Conservation (phyloP, 2,797 vertebrate species). For the Sarcophilus harrisii region DNA sequence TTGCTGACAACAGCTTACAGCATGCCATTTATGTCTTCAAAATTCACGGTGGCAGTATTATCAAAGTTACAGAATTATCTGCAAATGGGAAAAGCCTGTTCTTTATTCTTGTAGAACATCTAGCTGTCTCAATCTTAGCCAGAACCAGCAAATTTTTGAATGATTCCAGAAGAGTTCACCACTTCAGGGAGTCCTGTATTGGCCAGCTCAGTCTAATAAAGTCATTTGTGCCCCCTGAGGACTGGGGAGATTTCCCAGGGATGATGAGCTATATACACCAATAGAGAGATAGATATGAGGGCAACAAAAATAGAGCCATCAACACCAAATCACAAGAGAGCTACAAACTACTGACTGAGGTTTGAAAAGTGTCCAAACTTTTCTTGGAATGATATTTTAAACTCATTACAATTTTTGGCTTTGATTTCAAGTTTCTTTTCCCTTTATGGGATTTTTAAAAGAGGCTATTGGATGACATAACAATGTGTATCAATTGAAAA, state of each 20-base stretch:
- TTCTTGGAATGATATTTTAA: background rate
- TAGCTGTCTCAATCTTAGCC: conserved; percentile 39
- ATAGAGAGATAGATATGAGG: background rate
- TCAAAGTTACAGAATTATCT: conserved; percentile 64
- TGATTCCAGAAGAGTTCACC: background rate
- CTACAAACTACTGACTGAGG: conserved; percentile 1
- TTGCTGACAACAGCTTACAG: conserved; percentile 71
- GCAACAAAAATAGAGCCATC: conserved; percentile 21
- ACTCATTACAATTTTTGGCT: background rate
- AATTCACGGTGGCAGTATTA: conserved; percentile 83
- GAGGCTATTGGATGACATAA: background rate
- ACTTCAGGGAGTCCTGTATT: background rate
- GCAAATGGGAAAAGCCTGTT: background rate
- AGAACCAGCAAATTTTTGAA: background rate
- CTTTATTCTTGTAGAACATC: conserved; percentile 25
- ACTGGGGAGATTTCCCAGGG: background rate
- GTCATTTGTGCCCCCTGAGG: accelerated
- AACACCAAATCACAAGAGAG: background rate
- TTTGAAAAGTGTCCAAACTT: conserved; percentile 5
- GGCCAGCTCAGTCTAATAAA: background rate
- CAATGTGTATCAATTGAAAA: background rate
- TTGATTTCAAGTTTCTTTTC: conserved; percentile 4
- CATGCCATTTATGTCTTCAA: conserved; percentile 60
- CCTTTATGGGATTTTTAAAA: background rate
- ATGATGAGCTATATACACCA: background rate